Evolutionary conservation across 2,888 invertebrate genomes (phyloP).

Genomic region (Drosophila kokeensis): DNA sequence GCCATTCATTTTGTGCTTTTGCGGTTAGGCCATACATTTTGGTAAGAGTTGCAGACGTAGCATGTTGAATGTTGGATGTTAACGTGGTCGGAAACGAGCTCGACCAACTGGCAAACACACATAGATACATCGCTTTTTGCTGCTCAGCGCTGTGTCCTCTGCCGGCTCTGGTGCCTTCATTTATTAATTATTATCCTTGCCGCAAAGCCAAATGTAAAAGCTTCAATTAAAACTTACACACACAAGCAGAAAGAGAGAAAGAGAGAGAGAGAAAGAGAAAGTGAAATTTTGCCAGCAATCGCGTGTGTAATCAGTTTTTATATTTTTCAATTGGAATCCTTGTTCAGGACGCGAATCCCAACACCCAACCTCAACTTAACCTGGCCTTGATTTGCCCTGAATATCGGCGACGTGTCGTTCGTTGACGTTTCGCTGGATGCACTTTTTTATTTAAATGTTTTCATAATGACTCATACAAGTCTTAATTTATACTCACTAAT

Average conservation of each 20-base stretch:
- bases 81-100: constrained; percentile 31
- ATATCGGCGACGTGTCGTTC: background rate
- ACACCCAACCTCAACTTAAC: background rate
- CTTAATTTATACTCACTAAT: constrained; percentile 79
- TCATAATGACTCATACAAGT: constrained; percentile 74
- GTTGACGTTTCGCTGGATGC: background rate
- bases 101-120: constrained; percentile 6
- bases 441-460: constrained; percentile 40
- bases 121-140: background rate
- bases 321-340: constrained; percentile 48
- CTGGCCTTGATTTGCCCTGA: constrained; percentile 25
- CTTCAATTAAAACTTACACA: constrained; percentile 68
- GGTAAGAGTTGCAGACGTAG: constrained; percentile 18
- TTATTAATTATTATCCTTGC: constrained; percentile 72
- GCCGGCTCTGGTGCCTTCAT: constrained; percentile 58
- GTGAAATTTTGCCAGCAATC: constrained; percentile 24
- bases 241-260: constrained; percentile 29
- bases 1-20: constrained; percentile 50
- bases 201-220: constrained; percentile 77
- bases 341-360: background rate
- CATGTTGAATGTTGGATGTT: constrained; percentile 33
- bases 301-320: constrained; percentile 58
- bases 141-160: constrained; percentile 31
- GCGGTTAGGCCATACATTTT: constrained; percentile 55
- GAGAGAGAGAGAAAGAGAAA: constrained; percentile 19